Evolutionary conservation across 2,797 vertebrate species (phyloP).

Genomic region (Etheostoma perlongum): DNA sequence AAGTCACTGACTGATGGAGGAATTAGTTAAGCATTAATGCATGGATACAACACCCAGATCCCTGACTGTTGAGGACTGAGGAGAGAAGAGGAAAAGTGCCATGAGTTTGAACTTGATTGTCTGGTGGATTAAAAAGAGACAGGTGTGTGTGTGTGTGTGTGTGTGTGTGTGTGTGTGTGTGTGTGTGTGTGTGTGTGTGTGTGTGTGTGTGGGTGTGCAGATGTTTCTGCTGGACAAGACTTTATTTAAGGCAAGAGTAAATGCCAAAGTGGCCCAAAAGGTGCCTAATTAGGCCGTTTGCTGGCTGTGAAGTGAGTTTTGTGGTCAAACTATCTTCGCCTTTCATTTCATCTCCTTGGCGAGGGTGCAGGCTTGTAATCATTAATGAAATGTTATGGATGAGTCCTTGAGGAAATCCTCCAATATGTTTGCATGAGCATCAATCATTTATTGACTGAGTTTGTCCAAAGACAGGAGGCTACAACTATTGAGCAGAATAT

Average conservation of each 20-base stretch:
- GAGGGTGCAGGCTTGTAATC: slow-evolving; percentile 41
- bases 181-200: slow-evolving; percentile 6
- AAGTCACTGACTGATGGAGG: slow-evolving; percentile 75
- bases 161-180: slow-evolving; percentile 7
- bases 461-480: slow-evolving; percentile 30
- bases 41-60: slow-evolving; percentile 72
- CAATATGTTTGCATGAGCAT: slow-evolving; percentile 38
- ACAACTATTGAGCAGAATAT: slow-evolving; percentile 25
- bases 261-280: slow-evolving; percentile 58
- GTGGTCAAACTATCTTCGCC: slow-evolving; percentile 47
- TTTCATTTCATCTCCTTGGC: slow-evolving; percentile 48
- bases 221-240: slow-evolving; percentile 44
- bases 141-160: slow-evolving; percentile 11
- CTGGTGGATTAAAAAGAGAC: slow-evolving; percentile 24
- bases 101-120: slow-evolving; percentile 21
- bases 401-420: slow-evolving; percentile 58
- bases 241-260: slow-evolving; percentile 60
- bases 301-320: slow-evolving; percentile 38
- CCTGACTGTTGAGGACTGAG: slow-evolving; percentile 65
- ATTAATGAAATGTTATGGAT: slow-evolving; percentile 66
- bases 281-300: slow-evolving; percentile 55
- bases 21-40: slow-evolving; percentile 83
- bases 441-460: slow-evolving; percentile 59
- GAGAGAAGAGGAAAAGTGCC: slow-evolving; percentile 64
- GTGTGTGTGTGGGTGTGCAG: slow-evolving; percentile 10